These are phyloP conservation scores for Pteropus rufus DNA, from an alignment of 2,797 vertebrate genomes.

Conservation along the genomic window DNA sequence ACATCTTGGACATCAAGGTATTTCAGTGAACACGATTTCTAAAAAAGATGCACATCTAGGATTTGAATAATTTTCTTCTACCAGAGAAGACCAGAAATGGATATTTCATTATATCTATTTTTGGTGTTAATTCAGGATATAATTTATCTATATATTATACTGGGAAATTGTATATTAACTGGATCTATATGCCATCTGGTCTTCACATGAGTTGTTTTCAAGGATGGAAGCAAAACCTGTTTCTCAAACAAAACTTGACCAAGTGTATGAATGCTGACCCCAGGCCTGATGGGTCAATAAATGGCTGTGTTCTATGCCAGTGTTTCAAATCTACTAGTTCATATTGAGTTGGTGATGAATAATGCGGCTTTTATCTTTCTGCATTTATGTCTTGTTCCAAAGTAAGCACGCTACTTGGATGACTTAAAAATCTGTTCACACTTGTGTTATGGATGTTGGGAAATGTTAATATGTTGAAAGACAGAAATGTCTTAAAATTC, in stretches of 20 bases:
- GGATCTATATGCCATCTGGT: neutral
- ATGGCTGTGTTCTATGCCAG: neutral
- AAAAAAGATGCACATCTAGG: neutral
- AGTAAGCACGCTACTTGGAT: neutral
- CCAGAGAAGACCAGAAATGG: neutral
- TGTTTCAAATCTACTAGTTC: neutral
- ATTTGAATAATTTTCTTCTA: constrained; percentile 22
- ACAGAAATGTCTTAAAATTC: neutral
- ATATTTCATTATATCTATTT: neutral
- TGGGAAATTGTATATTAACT: neutral
- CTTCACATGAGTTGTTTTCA: neutral
- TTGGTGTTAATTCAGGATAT: neutral
- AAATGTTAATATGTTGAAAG: constrained; percentile 12
- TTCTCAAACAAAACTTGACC: neutral
- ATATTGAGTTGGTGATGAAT: neutral
- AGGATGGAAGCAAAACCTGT: neutral
- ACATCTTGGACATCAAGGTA: neutral
- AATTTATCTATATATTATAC: neutral
- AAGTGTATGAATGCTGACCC: neutral
- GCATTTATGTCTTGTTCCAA: constrained; percentile 5
- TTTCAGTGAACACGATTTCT: neutral
- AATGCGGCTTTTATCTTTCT: constrained; percentile 22
- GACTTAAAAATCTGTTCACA: constrained; percentile 37
- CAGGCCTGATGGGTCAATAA: neutral
- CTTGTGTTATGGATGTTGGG: neutral